Evolutionary conservation across 1,140 invertebrate genomes (phyloP).

Genomic region (Drosophila leontia): DNA sequence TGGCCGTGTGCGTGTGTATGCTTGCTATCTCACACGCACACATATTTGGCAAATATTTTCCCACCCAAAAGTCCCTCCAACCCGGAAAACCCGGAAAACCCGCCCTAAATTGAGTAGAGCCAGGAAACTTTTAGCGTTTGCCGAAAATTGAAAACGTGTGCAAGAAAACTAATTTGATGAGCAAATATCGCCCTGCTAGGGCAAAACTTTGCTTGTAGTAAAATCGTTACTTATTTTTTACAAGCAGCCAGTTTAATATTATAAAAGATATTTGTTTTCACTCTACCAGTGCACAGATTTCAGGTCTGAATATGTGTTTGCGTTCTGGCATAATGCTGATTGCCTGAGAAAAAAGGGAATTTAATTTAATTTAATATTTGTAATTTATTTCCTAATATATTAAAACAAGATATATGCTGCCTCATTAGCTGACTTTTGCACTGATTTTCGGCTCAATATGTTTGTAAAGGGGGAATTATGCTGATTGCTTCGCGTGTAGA

Average conservation of each 20-base stretch:
- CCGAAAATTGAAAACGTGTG: constrained; percentile 78
- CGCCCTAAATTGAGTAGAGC: constrained; percentile 19
- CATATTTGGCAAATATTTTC: constrained; percentile 39
- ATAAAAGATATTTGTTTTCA: constrained; percentile 47
- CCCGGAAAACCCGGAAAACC: not conserved
- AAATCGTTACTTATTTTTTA: constrained; percentile 33
- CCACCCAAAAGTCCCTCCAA: not conserved
- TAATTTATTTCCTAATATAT: not conserved
- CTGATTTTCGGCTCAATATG: constrained; percentile 47
- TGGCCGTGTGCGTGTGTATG: constrained; percentile 6
- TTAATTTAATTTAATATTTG: not conserved
- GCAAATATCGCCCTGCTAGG: constrained; percentile 56
- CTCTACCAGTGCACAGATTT: constrained; percentile 4
- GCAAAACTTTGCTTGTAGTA: constrained; percentile 32
- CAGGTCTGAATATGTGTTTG: not conserved
- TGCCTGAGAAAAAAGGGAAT: not conserved
- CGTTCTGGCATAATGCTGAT: not conserved
- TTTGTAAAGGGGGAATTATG: constrained; percentile 37
- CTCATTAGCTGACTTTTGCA: constrained; percentile 19
- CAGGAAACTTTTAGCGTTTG: constrained; percentile 66
- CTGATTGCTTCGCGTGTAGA: constrained; percentile 55
- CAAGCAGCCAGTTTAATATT: constrained; percentile 4
- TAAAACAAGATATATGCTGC: not conserved
- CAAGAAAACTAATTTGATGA: constrained; percentile 75
- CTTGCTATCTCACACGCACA: constrained; percentile 17